Percentiles rank a stretch among this genome's conserved stretches.
Evolutionary conservation across 2,888 invertebrate genomes (phyloP).

Genomic region (Mystacides longicornis): DNA sequence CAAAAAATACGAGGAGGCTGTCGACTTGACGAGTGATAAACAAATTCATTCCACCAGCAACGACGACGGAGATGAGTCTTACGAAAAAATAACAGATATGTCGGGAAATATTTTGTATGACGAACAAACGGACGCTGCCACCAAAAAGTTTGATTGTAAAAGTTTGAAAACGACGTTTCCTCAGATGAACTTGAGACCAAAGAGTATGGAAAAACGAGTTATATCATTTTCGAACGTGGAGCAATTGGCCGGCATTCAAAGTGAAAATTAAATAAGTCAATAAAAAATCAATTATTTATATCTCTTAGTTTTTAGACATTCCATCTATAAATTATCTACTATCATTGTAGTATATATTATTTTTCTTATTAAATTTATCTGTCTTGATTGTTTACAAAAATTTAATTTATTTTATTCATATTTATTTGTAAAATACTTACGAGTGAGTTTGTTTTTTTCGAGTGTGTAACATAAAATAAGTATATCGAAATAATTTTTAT

Average conservation of each 20-base stretch:
- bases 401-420: too few species aligned
- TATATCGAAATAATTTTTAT: too few species aligned
- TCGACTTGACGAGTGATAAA: not conserved
- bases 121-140: constrained; percentile 12
- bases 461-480: too few species aligned
- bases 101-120: constrained; percentile 24
- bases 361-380: too few species aligned
- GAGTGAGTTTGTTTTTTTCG: too few species aligned
- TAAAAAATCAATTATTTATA: too few species aligned
- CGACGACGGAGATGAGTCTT: constrained; percentile 4
- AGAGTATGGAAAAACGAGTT: constrained; percentile 5
- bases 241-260: constrained; percentile 22
- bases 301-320: too few species aligned
- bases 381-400: too few species aligned
- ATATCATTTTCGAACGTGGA: constrained; percentile 23
- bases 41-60: not conserved
- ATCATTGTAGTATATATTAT: too few species aligned
- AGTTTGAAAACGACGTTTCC: not conserved
- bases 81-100: constrained; percentile 22
- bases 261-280: not conserved
- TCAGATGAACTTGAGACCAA: not conserved
- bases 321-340: too few species aligned
- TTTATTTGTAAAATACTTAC: too few species aligned
- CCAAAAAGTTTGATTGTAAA: constrained; percentile 1
- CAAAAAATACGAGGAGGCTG: not conserved